Base-by-base conservation (phyloP, 2,113 vertebrate genomes). In the Tapirus terrestris region DNA sequence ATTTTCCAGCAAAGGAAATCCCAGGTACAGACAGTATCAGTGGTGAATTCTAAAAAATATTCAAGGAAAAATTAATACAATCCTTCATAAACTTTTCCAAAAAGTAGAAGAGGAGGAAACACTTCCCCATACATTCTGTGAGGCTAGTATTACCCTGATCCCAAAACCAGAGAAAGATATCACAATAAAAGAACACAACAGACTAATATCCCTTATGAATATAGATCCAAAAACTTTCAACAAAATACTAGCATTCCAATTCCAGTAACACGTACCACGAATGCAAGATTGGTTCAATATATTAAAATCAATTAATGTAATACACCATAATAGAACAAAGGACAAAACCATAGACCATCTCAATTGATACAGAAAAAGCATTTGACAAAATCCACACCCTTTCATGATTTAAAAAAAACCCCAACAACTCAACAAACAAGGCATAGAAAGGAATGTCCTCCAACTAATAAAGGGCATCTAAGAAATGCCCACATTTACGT, bases 231-330 rank as follows among this genome's bases (percentile, higher is more conserved):
- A 36, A 27, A 33, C 76, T 17, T 73, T 81, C 45, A 65, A 27
- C 29, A 75, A 92, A 75, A 29, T 48, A 48, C 33, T 39, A 48
- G n/a, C 18, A 73, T 81, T 61, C 20, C 81, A 20, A 72, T 36
- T 94, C 67, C 36, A 75, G 56, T 45, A 89, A 67, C 68, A 39
- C 60, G 25, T 36, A 16, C 8, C 16, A 8, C 61, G 51, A 77
- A 45, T 75, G 48, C 5, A 45, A 84, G 8, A 51, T n/a, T 68
- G 11, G 56, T 45, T 87, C 68, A 87, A 53, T 53, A 81, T 88
- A 51, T 51, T 80, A 80, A 92, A 63, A 91, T 79, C 33, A 89
- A 39, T 60, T 82, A 65, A 88, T 39, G 36, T 39, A 88, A 96
- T 48, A 58, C 58, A 67, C 39, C 21, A 48, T 39, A 33, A 82